Conservation (phyloP, 2,797 vertebrate genomes). For the Rhinogobio ventralis region DNA sequence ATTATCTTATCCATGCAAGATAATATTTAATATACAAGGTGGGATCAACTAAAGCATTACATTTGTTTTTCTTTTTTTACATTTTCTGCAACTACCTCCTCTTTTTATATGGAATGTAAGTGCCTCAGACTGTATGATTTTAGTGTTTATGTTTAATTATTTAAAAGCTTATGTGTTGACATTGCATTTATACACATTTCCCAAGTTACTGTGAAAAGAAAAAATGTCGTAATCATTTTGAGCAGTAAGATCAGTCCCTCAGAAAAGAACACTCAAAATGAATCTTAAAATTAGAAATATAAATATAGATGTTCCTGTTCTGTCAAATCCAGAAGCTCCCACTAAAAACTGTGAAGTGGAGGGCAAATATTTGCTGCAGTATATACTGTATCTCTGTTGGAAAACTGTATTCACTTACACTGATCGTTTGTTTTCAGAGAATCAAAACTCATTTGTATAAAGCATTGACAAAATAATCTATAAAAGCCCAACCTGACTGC, state of each 20-base stretch:
- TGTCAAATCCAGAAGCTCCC: background rate
- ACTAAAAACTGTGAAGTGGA: background rate
- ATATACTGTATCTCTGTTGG: background rate
- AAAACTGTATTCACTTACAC: too few species aligned
- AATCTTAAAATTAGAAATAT: constrained; percentile 8
- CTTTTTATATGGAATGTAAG: constrained; percentile 69
- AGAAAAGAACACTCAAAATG: background rate
- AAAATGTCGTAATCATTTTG: background rate
- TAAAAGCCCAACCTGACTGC: background rate
- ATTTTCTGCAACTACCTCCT: constrained; percentile 73
- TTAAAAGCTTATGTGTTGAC: background rate
- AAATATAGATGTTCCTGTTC: background rate
- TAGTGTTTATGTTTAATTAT: background rate
- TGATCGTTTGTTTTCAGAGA: background rate
- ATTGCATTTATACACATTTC: background rate
- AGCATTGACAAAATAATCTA: background rate
- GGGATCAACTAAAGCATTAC: background rate
- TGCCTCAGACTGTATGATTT: constrained; percentile 67
- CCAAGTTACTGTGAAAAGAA: background rate
- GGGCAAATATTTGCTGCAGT: background rate
- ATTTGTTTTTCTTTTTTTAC: constrained; percentile 36
- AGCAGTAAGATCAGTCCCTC: background rate
- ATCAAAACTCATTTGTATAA: background rate
- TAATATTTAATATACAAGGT: background rate
- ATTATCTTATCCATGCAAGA: background rate